Conservation (phyloP, 1,140 invertebrate species). For the Leptoteleia sp. region DNA sequence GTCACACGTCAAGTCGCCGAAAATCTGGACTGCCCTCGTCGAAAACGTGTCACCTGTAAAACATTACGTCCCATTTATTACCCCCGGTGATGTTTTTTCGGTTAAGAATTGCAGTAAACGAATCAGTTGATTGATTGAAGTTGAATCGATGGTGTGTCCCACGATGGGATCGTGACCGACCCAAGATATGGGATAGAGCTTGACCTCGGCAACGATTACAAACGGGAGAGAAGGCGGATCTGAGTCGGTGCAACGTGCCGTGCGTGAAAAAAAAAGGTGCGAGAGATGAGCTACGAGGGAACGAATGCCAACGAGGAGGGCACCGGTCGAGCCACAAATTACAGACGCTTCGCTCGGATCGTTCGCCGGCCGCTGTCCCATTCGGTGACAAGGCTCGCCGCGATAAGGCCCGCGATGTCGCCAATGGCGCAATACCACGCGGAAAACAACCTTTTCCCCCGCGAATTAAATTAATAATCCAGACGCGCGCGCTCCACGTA, state of each 20-base stretch:
- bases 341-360: constrained; percentile 72
- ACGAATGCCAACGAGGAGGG: constrained; percentile 71
- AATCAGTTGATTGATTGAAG: constrained; percentile 56
- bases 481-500: constrained; percentile 30
- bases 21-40: constrained; percentile 16
- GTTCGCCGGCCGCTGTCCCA: constrained; percentile 66
- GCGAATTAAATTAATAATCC: constrained; percentile 48
- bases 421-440: constrained; percentile 51
- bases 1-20: constrained; percentile 26
- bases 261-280: constrained; percentile 56
- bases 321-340: constrained; percentile 73
- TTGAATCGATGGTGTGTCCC: constrained; percentile 50
- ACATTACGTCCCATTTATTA: constrained; percentile 39
- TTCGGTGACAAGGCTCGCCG: constrained; percentile 72
- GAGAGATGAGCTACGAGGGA: constrained; percentile 68
- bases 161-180: constrained; percentile 55
- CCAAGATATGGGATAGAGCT: constrained; percentile 48
- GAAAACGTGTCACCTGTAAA: constrained; percentile 30
- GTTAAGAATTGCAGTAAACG: constrained; percentile 4
- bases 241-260: constrained; percentile 40
- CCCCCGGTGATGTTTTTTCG: constrained; percentile 29
- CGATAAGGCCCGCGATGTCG: constrained; percentile 27
- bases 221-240: constrained; percentile 56
- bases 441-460: constrained; percentile 32
- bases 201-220: constrained; percentile 60